Evolutionary conservation across 35 echinoderm and acorn worm species (phyloP), one percentile per base, ranked within the genome.

Genomic region (Diadema setosum): DNA sequence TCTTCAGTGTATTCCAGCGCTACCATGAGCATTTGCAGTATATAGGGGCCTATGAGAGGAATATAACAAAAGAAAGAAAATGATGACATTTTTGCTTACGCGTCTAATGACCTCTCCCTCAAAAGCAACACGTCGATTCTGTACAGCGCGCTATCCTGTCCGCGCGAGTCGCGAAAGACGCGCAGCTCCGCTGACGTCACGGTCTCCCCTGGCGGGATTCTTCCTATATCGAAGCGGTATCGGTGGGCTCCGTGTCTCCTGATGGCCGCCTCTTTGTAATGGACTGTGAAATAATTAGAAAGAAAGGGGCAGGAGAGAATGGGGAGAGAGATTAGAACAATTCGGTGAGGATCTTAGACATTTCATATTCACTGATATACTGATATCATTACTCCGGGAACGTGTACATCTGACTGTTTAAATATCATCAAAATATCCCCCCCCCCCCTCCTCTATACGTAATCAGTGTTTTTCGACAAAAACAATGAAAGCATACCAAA

Each of bases 191-290:
- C 93, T 43, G 84, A 67, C 6, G 89, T 96, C 8, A 91, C 85
- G 1, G 86, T 89, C 55, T 96, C 94, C 20, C 86, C 84, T 25
- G 65, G 80, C 0, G 89, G 89, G 74, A 95, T 81, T 32, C 75
- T 59, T 11, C 84, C 87, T 15, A 91, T 78, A 43, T 86, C 93
- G 58, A 95, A 95, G 18, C 91, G 89, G 40, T 91, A 95, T 8
- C 93, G 93, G 88, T 95, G 93, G n/a, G 60, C 49, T 5, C 93
- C 93, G 49, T 95, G 93, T 33, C 78, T 70, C 34, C 24, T 26
- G 15, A 90, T n/a, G 18, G 87, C 63, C 12, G 16, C 63, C 32
- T 90, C 56, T 90, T 90, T 90, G 60, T 90, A 90, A 39, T 90
- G 81, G 29, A 90, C 88, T 90, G 39, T 14, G 43, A 42, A 25